Base-by-base conservation (phyloP, 2,113 vertebrate species). In the Bostrychus sinensis region DNA sequence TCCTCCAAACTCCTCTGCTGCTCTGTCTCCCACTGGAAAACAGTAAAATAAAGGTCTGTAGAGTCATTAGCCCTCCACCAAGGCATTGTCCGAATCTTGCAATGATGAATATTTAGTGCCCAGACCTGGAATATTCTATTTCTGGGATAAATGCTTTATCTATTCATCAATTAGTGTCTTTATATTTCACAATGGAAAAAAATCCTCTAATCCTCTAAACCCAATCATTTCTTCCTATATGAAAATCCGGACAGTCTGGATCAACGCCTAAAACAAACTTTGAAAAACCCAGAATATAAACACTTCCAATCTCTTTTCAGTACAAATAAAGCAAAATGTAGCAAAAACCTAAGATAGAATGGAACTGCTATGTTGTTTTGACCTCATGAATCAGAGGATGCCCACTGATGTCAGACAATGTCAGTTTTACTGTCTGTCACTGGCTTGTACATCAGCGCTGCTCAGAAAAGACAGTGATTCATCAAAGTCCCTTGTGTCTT, bases 1-100 rank as follows among this genome's bases (percentile, higher is more conserved):
- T 95, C 94, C 17, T 95, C 94, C 57, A 95, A 83, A 78, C 92
- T 93, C 51, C 92, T 84, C 85, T 94, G 92, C 72, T 94, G 92
- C 4, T 90, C 93, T 0, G 78, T 93, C 74, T 96, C 94, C 86
- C 95, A 91, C 94, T 95, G 75, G 53, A 50, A 36, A n/a, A n/a
- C n/a, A n/a, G n/a, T n/a, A n/a, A n/a, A 53, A 16, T 8, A 53
- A 9, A 17, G 13, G 25, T 56, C 22, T n/a, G n/a, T n/a, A n/a
- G n/a, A n/a, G n/a, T n/a, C n/a, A n/a, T n/a, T n/a, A n/a, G n/a
- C n/a, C n/a, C n/a, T n/a, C n/a, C n/a, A n/a, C n/a, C n/a, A n/a
- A n/a, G n/a, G n/a, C n/a, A n/a, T n/a, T n/a, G n/a, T n/a, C n/a
- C n/a, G n/a, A n/a, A n/a, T n/a, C n/a, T n/a, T n/a, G n/a, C n/a